phyloP scores from a whole-genome alignment of 1,140 invertebrate genomes.

The Acromyrmex echinatior region DNA sequence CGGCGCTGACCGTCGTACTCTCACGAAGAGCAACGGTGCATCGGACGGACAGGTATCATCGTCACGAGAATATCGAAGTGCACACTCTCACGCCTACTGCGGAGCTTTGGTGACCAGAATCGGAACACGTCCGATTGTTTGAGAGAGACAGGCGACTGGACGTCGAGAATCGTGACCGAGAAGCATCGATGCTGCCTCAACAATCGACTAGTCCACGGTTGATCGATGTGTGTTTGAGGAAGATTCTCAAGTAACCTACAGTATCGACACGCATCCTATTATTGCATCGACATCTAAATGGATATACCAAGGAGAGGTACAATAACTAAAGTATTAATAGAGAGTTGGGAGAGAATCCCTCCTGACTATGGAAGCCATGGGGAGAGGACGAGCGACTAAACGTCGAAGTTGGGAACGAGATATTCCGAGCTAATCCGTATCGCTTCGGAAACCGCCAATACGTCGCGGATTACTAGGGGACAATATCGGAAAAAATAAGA shows the following conservation, averaged over 20 bases:
- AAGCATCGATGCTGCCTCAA: conserved; percentile 43
- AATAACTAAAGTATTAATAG: conserved; percentile 44
- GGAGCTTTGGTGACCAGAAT: conserved; percentile 90
- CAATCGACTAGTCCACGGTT: conserved; percentile 16
- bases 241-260: conserved; percentile 42
- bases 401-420: conserved; percentile 56
- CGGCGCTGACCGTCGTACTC: conserved; percentile 84
- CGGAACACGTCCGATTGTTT: conserved; percentile 68
- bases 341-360: conserved; percentile 40
- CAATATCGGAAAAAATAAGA: conserved; percentile 19
- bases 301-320: neutral
- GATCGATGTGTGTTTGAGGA: conserved; percentile 44
- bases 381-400: conserved; percentile 44
- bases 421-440: conserved; percentile 51
- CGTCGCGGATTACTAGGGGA: conserved; percentile 16
- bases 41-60: conserved; percentile 84
- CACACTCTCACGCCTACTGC: conserved; percentile 89
- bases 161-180: conserved; percentile 46
- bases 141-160: conserved; percentile 57
- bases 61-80: conserved; percentile 90
- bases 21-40: conserved; percentile 80
- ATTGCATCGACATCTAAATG: conserved; percentile 35
- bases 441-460: conserved; percentile 49
- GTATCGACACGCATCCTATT: neutral
- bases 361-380: conserved; percentile 25